These are phyloP conservation scores for Ictidomys tridecemlineatus DNA, from an alignment of 2,113 vertebrate species.

Conservation along the genomic window DNA sequence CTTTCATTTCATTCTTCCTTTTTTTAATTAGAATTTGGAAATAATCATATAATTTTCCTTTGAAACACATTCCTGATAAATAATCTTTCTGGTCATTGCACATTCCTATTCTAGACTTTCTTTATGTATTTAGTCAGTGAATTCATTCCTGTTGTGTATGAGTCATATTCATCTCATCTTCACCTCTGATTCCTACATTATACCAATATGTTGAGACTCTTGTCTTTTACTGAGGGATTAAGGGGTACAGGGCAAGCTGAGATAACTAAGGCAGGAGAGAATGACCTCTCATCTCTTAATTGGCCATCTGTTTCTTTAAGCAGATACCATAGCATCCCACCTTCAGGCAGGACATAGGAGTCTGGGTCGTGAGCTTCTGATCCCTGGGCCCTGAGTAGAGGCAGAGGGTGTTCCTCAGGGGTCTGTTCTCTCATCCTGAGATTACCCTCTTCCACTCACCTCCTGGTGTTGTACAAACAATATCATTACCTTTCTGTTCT, in stretches of 20 bases:
- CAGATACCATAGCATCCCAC: not conserved
- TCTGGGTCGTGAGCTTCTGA: not conserved
- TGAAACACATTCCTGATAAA: not conserved
- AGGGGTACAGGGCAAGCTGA: not conserved
- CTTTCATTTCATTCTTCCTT: not conserved
- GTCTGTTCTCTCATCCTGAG: not conserved
- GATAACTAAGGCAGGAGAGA: not conserved
- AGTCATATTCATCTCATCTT: not conserved
- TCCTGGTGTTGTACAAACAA: not conserved
- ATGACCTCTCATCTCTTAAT: not conserved
- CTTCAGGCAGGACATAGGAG: not conserved
- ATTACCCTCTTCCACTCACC: not conserved
- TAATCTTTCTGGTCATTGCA: not conserved
- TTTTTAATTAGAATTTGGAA: slow-evolving; percentile 40
- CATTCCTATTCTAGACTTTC: not conserved
- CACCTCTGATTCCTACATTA: not conserved
- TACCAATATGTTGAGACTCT: not conserved
- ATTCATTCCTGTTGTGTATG: not conserved
- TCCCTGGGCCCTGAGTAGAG: not conserved
- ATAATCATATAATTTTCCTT: not conserved
- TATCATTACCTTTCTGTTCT: not conserved
- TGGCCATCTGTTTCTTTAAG: not conserved
- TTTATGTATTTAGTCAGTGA: not conserved
- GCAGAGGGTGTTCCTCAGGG: not conserved
- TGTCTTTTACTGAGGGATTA: not conserved